Conservation (phyloP, 2,113 vertebrate species). For the Haplochromis burtoni region DNA sequence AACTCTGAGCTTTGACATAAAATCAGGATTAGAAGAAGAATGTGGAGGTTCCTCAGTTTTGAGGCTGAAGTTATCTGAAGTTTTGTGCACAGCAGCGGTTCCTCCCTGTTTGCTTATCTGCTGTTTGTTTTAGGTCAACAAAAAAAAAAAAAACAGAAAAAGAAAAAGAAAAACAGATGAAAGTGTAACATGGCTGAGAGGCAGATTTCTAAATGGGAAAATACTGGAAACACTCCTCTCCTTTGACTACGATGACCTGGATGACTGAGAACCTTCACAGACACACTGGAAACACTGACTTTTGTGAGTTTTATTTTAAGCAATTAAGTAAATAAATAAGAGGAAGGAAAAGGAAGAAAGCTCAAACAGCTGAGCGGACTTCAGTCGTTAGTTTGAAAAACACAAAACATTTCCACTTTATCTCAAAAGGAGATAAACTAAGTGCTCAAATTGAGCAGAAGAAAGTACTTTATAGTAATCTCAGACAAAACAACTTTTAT, state of each 20-base stretch:
- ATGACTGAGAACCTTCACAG: no score
- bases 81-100: neutral
- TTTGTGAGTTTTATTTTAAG: neutral
- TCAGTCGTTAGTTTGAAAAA: neutral
- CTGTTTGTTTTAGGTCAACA: neutral
- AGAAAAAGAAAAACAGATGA: neutral
- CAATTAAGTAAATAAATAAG: neutral
- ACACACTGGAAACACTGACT: neutral
- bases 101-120: neutral
- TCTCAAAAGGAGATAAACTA: neutral
- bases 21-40: conserved; percentile 26
- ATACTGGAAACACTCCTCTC: neutral
- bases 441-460: neutral
- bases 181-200: neutral
- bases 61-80: neutral
- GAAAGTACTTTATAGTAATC: neutral
- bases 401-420: neutral
- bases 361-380: neutral
- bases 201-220: neutral
- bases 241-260: no score
- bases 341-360: neutral
- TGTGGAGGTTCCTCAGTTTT: neutral
- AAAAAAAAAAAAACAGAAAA: no score
- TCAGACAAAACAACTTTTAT: neutral
- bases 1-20: neutral